These are phyloP conservation scores for Baryphthengus martii DNA, from an alignment of 2,113 vertebrate genomes.

Conservation along the genomic window DNA sequence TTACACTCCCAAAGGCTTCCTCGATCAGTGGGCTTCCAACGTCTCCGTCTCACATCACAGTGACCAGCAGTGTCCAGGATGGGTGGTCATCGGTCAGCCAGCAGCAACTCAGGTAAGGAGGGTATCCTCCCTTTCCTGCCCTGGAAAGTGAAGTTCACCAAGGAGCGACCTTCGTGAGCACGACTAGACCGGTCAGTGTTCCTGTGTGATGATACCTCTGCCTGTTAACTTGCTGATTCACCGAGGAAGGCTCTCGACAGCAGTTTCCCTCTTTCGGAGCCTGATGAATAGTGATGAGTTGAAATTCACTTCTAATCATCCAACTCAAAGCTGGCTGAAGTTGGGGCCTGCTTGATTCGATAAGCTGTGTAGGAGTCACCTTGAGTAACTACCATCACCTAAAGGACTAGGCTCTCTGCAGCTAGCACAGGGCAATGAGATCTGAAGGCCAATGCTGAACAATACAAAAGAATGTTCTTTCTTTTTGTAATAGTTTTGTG, in stretches of 20 bases:
- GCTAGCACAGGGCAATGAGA: neutral
- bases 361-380: neutral
- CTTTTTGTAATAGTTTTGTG: constrained; percentile 52
- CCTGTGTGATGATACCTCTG: neutral
- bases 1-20: constrained; percentile 92
- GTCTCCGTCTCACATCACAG: constrained; percentile 90
- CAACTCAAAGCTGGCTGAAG: neutral
- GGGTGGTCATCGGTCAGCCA: constrained; percentile 91
- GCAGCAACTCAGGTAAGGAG: constrained; percentile 89
- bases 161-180: neutral
- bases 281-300: neutral
- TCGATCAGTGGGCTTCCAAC: constrained; percentile 93
- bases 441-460: constrained; percentile 12
- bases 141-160: neutral
- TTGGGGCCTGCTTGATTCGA: neutral
- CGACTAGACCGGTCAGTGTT: accelerated
- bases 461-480: constrained; percentile 44
- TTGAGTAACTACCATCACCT: neutral
- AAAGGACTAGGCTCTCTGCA: neutral
- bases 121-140: neutral
- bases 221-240: neutral
- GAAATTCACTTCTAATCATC: neutral
- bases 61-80: constrained; percentile 90
- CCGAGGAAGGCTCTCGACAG: neutral
- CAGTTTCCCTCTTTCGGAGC: neutral